These are phyloP conservation scores for Hecatera dysodea DNA, from an alignment of 2,888 invertebrate species.

Conservation along the genomic window DNA sequence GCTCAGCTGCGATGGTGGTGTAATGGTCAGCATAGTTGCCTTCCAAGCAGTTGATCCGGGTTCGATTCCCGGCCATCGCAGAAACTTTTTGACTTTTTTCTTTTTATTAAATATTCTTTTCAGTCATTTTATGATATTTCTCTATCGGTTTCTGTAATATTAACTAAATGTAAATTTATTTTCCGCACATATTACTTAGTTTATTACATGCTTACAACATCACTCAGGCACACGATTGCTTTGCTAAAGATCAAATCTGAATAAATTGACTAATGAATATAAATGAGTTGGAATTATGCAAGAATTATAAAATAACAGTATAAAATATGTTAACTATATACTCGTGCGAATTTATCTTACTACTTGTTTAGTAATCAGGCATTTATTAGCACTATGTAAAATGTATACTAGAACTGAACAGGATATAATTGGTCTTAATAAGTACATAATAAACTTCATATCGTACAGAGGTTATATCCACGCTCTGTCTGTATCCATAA, in stretches of 20 bases:
- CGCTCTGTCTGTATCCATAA: too few relatives aligned
- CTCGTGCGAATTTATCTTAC: conserved; percentile 31
- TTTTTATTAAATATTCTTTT: conserved; percentile 2
- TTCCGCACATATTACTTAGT: conserved; percentile 1
- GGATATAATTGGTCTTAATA: too few relatives aligned
- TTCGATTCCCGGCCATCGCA: conserved; percentile 91
- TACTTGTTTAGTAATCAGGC: neutral
- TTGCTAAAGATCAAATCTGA: conserved; percentile 34
- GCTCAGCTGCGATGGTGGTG: conserved; percentile 84
- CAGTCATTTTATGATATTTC: neutral
- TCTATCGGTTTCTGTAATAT: neutral
- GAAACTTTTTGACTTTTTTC: conserved; percentile 74
- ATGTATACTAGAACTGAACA: neutral
- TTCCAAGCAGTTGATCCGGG: conserved; percentile 90
- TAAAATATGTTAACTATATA: conserved; percentile 42
- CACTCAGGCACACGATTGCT: conserved; percentile 23
- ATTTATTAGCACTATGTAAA: conserved; percentile 9
- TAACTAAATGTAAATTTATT: conserved; percentile 8
- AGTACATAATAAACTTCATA: too few relatives aligned
- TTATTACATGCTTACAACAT: conserved; percentile 40
- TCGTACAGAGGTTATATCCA: too few relatives aligned
- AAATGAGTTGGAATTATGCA: conserved; percentile 48
- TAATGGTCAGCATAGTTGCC: conserved; percentile 90
- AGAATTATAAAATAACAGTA: conserved; percentile 36
- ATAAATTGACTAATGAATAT: conserved; percentile 51